Evolutionary conservation across 2,113 vertebrate species (phyloP).

Genomic region (Pterophyllum scalare): DNA sequence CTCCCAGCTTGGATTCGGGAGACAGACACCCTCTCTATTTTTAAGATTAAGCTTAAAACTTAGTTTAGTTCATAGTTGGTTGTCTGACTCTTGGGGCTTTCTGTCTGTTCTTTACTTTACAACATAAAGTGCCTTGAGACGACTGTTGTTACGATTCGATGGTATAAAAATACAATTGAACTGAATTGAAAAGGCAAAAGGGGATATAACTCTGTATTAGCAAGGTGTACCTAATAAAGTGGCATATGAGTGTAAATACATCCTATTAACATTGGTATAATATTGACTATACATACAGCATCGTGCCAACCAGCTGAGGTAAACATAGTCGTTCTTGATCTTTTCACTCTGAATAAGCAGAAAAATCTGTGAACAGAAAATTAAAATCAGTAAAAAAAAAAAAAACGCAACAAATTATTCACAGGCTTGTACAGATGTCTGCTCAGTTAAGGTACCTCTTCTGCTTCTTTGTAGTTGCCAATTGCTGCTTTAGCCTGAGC

Average conservation of each 20-base stretch:
- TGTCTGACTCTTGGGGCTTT: too few relatives aligned
- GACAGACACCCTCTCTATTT: too few relatives aligned
- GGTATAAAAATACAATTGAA: too few relatives aligned
- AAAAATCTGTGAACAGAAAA: conserved; percentile 84
- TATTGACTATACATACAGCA: conserved; percentile 85
- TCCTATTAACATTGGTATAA: background rate
- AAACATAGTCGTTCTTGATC: conserved; percentile 95
- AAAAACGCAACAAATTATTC: background rate
- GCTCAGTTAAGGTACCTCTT: conserved; percentile 83
- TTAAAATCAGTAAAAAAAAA: background rate
- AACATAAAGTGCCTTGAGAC: too few relatives aligned
- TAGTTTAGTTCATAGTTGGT: too few relatives aligned
- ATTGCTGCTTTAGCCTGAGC: conserved; percentile 96
- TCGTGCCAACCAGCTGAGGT: conserved; percentile 95
- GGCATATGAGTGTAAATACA: background rate
- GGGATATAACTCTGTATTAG: background rate
- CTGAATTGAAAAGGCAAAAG: background rate
- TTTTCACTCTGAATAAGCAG: conserved; percentile 96
- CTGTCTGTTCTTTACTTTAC: too few relatives aligned
- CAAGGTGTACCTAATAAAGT: background rate
- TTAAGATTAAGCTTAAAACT: too few relatives aligned
- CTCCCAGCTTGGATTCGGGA: too few relatives aligned
- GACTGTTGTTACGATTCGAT: too few relatives aligned
- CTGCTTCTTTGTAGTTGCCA: conserved; percentile 92
- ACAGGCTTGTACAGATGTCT: background rate